Evolutionary conservation across 2,888 invertebrate species (phyloP).

Genomic region (Thysanoteuthis rhombus): DNA sequence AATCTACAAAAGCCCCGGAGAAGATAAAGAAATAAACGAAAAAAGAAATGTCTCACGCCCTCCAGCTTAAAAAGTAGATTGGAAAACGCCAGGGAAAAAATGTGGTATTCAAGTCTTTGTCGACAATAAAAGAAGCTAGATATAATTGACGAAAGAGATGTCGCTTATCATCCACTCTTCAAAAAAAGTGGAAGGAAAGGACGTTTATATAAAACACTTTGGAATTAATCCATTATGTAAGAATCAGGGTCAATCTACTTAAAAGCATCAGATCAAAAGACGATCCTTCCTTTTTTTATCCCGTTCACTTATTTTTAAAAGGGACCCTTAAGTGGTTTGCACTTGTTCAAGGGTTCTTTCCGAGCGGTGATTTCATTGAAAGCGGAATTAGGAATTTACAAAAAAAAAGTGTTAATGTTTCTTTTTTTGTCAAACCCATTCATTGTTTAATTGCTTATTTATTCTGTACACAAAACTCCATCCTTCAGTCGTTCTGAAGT

Average conservation of each 20-base stretch:
- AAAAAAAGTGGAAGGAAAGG: background rate
- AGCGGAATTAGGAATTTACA: background rate
- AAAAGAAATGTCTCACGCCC: background rate
- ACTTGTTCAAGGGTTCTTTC: background rate
- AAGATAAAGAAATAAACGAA: background rate
- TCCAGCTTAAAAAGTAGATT: background rate
- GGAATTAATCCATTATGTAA: slow-evolving; percentile 12
- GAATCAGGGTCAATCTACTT: background rate
- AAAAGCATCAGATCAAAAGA: background rate
- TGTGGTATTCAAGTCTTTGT: background rate
- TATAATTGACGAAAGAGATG: background rate
- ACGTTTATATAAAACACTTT: background rate
- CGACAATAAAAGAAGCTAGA: background rate
- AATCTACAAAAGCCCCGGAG: background rate
- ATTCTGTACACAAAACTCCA: background rate
- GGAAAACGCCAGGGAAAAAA: background rate
- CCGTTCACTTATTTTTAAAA: background rate
- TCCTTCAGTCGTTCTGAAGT: background rate
- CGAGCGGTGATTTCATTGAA: background rate
- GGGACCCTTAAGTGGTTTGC: background rate
- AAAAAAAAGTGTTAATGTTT: background rate
- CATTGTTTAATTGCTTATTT: background rate
- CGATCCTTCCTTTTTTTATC: background rate
- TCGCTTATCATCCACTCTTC: background rate
- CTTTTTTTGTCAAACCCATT: background rate